Evolutionary conservation across 2,797 vertebrate species (phyloP).

Genomic region (Anguilla megastoma): DNA sequence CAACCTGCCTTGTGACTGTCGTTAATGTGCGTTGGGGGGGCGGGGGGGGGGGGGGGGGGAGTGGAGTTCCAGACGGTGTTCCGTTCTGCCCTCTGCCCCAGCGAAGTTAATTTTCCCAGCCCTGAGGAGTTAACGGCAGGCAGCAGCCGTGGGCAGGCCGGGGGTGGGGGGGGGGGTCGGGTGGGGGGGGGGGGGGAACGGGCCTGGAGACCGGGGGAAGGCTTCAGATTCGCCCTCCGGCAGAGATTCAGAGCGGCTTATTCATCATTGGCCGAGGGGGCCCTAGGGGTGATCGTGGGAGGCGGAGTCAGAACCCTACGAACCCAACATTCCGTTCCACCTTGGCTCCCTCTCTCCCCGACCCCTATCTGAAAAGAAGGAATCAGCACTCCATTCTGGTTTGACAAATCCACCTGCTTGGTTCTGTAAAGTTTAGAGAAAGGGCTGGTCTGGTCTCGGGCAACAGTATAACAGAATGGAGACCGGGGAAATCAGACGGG

Average conservation of each 20-base stretch:
- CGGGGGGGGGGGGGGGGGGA: slow-evolving; percentile 49
- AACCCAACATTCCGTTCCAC: slow-evolving; percentile 76
- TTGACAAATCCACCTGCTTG: not conserved
- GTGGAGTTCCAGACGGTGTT: not conserved
- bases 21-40: slow-evolving; percentile 66
- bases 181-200: not conserved
- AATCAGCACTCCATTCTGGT: not conserved
- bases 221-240: slow-evolving; percentile 53
- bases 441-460: no score
- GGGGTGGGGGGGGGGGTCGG: slow-evolving; percentile 53
- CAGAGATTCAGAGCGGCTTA: slow-evolving; percentile 53
- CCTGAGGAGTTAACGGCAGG: slow-evolving; percentile 45
- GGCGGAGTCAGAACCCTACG: slow-evolving; percentile 60
- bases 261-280: slow-evolving; percentile 63
- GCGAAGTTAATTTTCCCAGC: slow-evolving; percentile 44
- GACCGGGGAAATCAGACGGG: no score
- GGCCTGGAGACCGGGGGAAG: slow-evolving; percentile 40
- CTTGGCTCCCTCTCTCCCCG: not conserved
- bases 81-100: slow-evolving; percentile 46
- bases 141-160: slow-evolving; percentile 54
- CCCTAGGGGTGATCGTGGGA: slow-evolving; percentile 35
- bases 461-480: no score
- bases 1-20: slow-evolving; percentile 68
- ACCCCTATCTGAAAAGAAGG: not conserved
- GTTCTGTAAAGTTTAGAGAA: no score